phyloP scores from a whole-genome alignment of 2,888 invertebrate species.

The Acleris holmiana region DNA sequence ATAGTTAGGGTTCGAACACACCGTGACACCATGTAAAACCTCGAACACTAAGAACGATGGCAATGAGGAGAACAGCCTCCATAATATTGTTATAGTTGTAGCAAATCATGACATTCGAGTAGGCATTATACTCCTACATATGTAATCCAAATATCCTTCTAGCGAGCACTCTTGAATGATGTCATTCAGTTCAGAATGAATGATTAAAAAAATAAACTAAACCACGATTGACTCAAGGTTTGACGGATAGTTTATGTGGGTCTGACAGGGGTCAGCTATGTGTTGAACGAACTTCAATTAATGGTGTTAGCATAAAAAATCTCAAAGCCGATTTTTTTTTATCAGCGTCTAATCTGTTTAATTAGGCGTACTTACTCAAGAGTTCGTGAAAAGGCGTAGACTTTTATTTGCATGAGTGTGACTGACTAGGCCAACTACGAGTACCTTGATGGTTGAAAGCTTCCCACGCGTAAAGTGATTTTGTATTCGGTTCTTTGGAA shows the following conservation, averaged over 20 bases:
- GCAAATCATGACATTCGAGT: too few relatives aligned
- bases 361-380: constrained; percentile 8
- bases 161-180: constrained; percentile 13
- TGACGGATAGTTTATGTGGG: constrained; percentile 24
- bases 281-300: constrained; percentile 25
- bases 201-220: constrained; percentile 26
- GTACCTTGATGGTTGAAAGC: too few relatives aligned
- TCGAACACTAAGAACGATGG: too few relatives aligned
- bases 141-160: constrained; percentile 10
- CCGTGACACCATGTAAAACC: too few relatives aligned
- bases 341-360: constrained; percentile 5
- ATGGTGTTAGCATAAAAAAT: constrained; percentile 16
- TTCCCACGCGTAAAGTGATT: too few relatives aligned
- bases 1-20: too few relatives aligned
- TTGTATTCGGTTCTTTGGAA: too few relatives aligned
- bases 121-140: too few relatives aligned
- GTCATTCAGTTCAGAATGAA: constrained; percentile 17
- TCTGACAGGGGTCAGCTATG: constrained; percentile 29
- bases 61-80: too few relatives aligned
- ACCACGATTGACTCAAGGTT: constrained; percentile 34
- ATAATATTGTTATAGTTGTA: too few relatives aligned
- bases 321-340: constrained; percentile 18
- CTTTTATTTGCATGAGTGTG: constrained; percentile 1
- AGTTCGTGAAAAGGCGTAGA: background rate
- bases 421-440: too few relatives aligned